Percentiles rank a stretch among this genome's conserved stretches.
Evolutionary conservation across 92 coral and sea anemone species (phyloP).

Genomic region (Chrysogorgia sp.): DNA sequence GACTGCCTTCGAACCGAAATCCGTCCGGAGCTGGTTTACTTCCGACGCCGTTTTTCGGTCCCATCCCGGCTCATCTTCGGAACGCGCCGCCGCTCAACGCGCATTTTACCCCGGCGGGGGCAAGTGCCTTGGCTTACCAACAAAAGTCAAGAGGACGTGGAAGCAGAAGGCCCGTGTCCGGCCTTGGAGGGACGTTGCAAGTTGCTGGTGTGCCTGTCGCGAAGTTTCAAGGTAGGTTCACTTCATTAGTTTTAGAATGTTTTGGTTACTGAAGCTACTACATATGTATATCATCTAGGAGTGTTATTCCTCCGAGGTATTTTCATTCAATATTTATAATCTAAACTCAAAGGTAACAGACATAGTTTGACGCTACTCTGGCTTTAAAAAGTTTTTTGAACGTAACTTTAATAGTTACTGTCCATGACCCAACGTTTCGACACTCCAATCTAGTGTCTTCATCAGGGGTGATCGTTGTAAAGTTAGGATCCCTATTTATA

Average conservation of each 20-base stretch:
- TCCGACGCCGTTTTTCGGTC: conserved; percentile 81
- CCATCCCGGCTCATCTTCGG: conserved; percentile 73
- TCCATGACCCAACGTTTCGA: too few relatives aligned
- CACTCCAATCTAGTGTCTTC: too few relatives aligned
- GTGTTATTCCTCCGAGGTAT: too few relatives aligned
- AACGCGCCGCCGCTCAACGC: conserved; percentile 67
- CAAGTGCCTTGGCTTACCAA: conserved; percentile 70
- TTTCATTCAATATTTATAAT: too few relatives aligned
- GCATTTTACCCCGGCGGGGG: conserved; percentile 83
- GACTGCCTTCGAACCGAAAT: conserved; percentile 50
- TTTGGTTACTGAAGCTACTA: neutral
- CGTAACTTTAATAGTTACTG: too few relatives aligned
- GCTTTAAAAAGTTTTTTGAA: too few relatives aligned
- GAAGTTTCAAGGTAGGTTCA: conserved; percentile 58
- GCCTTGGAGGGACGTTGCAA: conserved; percentile 94
- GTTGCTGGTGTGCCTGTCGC: conserved; percentile 99
- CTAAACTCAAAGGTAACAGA: too few relatives aligned
- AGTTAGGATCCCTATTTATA: too few relatives aligned
- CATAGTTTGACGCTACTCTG: too few relatives aligned
- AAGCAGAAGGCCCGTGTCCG: conserved; percentile 92
- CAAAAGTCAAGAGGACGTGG: conserved; percentile 88
- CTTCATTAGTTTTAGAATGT: neutral
- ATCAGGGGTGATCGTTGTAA: too few relatives aligned
- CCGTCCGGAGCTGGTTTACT: conserved; percentile 81
- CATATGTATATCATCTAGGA: too few relatives aligned